Base-by-base conservation (phyloP, 2,888 invertebrate genomes). In the Amiota minor region DNA sequence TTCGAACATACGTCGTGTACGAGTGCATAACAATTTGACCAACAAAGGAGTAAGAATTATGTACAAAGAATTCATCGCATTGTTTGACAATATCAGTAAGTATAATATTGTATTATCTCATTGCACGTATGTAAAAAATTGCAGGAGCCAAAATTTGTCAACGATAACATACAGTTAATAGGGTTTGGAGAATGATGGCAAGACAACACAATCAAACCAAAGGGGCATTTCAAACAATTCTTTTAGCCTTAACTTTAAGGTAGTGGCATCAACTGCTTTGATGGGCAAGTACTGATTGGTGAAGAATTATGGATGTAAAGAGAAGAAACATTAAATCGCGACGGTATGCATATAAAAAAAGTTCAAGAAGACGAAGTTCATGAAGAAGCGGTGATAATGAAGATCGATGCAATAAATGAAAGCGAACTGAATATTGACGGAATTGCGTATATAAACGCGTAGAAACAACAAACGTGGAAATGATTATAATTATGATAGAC, bases 401-500 rank as follows among this genome's bases (percentile, higher is more conserved):
- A 64, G n/a, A 45, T 64, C n/a, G 64, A 64, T 10, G 64, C 45
- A 12, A 11, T 64, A 64, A 53, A 53, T 50, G 4, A 74, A 45
- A 49, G 35, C 3, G 67, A 72, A 62, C 1, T 68, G 1, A 35
- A 72, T 35, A 72, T 70, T 9, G 49, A 67, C 10, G 45, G 23
- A 49, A 56, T 9, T 14, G n/a, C n/a, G 3, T 4, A n/a, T 6
- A 4, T n/a, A 9, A n/a, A 50, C 4, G n/a, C 6, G 12, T 9
- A 50, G n/a, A n/a, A 9, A 35, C 35, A 35, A 35, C 35, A 6
- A 2, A 70, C 11, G 56, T 74, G 1, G 59, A 72, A 55, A 74
- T 74, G 70, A 62, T 56, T 16, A 70, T 72, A 20, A 45, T 69
- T 1, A 9, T 74, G 2, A 70, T 45, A 72, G 72, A 74, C 35